These are phyloP conservation scores for Branchinecta lindahli DNA, from an alignment of 1,140 invertebrate genomes.

Conservation along the genomic window DNA sequence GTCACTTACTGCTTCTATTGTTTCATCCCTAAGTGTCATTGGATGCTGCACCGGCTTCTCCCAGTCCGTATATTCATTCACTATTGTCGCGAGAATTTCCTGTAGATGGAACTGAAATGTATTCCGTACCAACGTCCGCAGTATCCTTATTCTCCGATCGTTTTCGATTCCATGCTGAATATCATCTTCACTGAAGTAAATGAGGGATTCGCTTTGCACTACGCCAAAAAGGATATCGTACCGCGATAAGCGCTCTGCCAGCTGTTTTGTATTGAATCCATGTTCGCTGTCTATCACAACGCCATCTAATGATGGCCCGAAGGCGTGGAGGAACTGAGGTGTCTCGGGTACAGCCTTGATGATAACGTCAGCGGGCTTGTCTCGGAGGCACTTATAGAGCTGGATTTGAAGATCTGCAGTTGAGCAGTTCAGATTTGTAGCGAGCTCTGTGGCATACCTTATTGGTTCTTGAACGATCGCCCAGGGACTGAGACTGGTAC, in stretches of 20 bases:
- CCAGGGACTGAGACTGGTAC: constrained; percentile 83
- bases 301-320: constrained; percentile 79
- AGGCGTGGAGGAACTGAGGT: constrained; percentile 67
- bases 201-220: constrained; percentile 66
- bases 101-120: constrained; percentile 44
- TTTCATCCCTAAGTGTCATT: constrained; percentile 79
- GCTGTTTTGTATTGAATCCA: constrained; percentile 25
- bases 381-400: constrained; percentile 65
- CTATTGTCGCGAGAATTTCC: constrained; percentile 43
- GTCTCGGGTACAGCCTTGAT: constrained; percentile 31
- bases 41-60: constrained; percentile 81
- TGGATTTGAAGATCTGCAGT: constrained; percentile 37
- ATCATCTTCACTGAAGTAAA: constrained; percentile 74
- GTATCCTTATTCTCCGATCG: constrained; percentile 33
- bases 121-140: constrained; percentile 41
- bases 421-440: constrained; percentile 70
- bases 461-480: constrained; percentile 73
- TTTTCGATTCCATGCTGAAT: constrained; percentile 46
- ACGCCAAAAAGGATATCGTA: constrained; percentile 90
- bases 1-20: constrained; percentile 81
- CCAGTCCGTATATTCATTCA: constrained; percentile 97
- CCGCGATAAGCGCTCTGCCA: constrained; percentile 32
- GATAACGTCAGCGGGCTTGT: constrained; percentile 47
- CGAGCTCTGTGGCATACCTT: constrained; percentile 68
- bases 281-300: constrained; percentile 65